Evolutionary conservation across 2,113 vertebrate genomes (phyloP), one percentile per base, ranked within the genome.

Genomic region (Terrapene triunguis): DNA sequence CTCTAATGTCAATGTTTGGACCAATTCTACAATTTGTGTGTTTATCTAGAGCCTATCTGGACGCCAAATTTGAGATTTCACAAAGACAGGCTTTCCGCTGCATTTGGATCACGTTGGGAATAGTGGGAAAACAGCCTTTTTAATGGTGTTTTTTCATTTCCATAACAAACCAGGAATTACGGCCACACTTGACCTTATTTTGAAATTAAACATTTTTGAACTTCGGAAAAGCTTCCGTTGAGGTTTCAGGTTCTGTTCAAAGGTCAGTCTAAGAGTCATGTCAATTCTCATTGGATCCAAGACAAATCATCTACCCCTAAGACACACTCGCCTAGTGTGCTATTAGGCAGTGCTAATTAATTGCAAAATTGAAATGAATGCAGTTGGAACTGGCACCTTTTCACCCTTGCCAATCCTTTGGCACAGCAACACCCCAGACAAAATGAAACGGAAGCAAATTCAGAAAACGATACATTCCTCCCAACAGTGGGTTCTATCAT

Each of bases 401-500:
- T 62, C 62, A 87, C 53, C 53, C 9, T 42, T 54, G 11, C 13
- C 9, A 29, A 25, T 86, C 53, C 9, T 4, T 10, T 25, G 19
- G 54, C 76, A 89, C 82, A 25, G 44, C 10, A 88, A 94, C 55
- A 14, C 14, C 1, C 32, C 87, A 88, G 1, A 4, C 65, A 53
- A 74, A 38, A n/a, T 27, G 42, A 87, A 94, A 84, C 9, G 1
- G 24, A 87, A 69, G 12, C 82, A 51, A 72, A 1, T 25, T 24
- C 10, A 84, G 92, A 82, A 16, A 1, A 1, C 38, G 3, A 29
- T 9, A 35, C 10, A 2, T 89, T 44, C 59, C 27, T 10, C 0
- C 0, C 78, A 57, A 79, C 24, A 42, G 5, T 1, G 2, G 4
- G 3, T 1, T 21, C 47, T 42, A 21, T 8, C 38, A 74, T 10